Percentiles rank a stretch among this genome's conserved stretches.
These are phyloP conservation scores for Petrocephalus sullivani DNA, from an alignment of 2,797 vertebrate genomes.

Conservation along the genomic window DNA sequence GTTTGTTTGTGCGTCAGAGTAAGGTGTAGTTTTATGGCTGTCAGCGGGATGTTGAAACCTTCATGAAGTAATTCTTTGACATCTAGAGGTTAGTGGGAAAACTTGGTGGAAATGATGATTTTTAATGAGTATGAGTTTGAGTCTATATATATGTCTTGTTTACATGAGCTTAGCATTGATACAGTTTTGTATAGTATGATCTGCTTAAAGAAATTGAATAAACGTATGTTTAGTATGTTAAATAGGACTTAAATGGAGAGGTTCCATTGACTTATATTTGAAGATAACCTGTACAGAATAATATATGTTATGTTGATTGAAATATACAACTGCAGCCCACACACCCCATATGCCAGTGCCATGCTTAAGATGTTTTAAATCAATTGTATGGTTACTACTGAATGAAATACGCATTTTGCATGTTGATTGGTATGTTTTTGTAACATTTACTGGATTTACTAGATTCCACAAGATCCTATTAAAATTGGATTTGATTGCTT, in stretches of 20 bases:
- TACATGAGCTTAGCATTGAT: background rate
- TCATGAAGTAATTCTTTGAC: background rate
- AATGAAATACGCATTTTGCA: no score
- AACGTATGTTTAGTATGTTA: background rate
- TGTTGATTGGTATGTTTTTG: background rate
- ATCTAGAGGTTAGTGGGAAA: background rate
- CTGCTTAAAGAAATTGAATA: background rate
- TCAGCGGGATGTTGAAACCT: background rate
- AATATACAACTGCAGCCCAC: background rate
- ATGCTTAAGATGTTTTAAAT: no score
- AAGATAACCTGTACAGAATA: background rate
- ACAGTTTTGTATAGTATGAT: background rate
- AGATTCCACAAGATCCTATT: background rate
- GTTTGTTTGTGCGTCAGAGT: slow-evolving; percentile 10
- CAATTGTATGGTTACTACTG: no score
- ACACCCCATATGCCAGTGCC: background rate
- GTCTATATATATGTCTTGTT: background rate
- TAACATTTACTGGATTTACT: background rate
- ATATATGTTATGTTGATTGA: background rate
- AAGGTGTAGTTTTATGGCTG: background rate
- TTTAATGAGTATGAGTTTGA: background rate
- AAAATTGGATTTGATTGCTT: background rate
- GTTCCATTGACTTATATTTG: background rate
- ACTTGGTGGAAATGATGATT: background rate
- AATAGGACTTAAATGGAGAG: background rate